Percentiles rank a stretch among this genome's conserved stretches.
Conservation (phyloP, 2,113 vertebrate species). For the Apus apus region DNA sequence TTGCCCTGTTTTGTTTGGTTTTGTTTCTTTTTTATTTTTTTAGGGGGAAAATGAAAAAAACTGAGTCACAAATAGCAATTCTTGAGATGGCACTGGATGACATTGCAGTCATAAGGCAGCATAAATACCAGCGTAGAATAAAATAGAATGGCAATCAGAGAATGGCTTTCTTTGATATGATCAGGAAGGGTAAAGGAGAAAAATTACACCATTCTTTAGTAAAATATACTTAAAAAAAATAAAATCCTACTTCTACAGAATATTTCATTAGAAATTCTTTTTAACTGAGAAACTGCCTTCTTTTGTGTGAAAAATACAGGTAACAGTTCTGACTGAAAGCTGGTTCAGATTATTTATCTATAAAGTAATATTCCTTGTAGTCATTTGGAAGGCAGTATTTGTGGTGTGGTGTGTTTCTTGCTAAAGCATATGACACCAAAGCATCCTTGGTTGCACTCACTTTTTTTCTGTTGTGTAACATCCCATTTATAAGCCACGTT, state of each 20-base stretch:
- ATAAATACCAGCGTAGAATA: not conserved
- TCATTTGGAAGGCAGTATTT: not conserved
- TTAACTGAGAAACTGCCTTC: not conserved
- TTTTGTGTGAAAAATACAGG: not conserved
- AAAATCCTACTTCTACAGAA: not conserved
- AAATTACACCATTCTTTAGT: not conserved
- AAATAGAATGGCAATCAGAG: not conserved
- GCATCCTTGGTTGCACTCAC: rapidly evolving
- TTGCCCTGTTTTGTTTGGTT: rapidly evolving
- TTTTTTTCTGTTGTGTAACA: not conserved
- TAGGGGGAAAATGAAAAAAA: not conserved
- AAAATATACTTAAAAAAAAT: not conserved
- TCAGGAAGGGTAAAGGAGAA: not conserved
- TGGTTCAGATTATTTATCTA: not conserved
- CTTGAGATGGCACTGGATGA: not conserved
- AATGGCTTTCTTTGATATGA: not conserved
- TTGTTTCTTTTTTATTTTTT: not conserved
- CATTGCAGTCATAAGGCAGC: not conserved
- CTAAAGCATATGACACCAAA: not conserved
- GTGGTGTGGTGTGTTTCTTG: not conserved
- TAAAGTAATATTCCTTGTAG: not conserved
- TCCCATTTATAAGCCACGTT: rapidly evolving
- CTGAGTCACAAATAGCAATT: not conserved
- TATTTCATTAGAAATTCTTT: not conserved
- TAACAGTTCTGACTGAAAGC: not conserved